phyloP scores from a whole-genome alignment of 1,140 invertebrate species.

The Lutraria rhynchaena region DNA sequence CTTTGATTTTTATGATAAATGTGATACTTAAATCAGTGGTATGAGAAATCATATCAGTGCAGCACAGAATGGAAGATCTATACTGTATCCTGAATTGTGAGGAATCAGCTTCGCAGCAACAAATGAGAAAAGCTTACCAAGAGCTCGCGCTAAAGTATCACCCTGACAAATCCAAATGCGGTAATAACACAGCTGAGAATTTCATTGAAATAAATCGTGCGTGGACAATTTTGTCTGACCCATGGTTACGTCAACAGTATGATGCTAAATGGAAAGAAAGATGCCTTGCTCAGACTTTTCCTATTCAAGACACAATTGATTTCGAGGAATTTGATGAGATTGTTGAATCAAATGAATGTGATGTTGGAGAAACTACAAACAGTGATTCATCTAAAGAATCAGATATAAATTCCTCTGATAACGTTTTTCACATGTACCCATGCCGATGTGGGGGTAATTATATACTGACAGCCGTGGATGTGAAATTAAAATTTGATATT shows the following conservation, averaged over 20 bases:
- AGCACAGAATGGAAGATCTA: constrained; percentile 75
- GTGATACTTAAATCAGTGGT: too few relatives aligned
- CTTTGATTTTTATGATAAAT: too few relatives aligned
- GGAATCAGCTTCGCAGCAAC: constrained; percentile 58
- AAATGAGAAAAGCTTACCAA: constrained; percentile 68
- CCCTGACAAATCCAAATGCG: constrained; percentile 69
- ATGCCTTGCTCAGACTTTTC: constrained; percentile 72
- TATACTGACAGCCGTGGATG: constrained; percentile 65
- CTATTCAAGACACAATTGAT: constrained; percentile 76
- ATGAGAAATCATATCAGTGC: too few relatives aligned
- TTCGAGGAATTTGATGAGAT: constrained; percentile 70
- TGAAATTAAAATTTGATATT: constrained; percentile 71
- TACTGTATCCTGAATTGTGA: constrained; percentile 69
- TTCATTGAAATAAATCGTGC: constrained; percentile 73
- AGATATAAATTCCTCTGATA: not conserved
- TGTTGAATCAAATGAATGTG: not conserved
- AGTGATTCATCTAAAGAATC: not conserved
- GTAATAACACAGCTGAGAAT: constrained; percentile 22
- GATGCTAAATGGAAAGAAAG: constrained; percentile 74
- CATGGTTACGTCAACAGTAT: constrained; percentile 68
- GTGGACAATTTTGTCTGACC: constrained; percentile 76
- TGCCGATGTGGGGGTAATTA: constrained; percentile 78
- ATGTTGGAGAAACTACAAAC: not conserved
- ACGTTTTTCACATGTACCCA: constrained; percentile 56
- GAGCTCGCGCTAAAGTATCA: constrained; percentile 67